Evolutionary conservation across 2,113 vertebrate genomes (phyloP).

Genomic region (Chaetops frenatus): DNA sequence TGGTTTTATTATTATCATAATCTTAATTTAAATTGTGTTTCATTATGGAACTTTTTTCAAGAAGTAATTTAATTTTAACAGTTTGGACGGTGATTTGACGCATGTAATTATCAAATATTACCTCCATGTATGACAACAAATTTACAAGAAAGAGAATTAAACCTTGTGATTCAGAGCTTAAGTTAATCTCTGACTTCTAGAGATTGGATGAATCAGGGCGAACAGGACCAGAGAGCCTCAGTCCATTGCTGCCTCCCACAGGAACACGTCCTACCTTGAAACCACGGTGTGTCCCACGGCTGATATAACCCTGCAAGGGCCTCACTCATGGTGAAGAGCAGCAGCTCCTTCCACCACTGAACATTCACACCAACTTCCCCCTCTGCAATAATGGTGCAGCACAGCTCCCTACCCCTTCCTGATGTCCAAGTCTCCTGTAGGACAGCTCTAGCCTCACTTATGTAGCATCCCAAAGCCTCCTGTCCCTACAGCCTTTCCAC

Average conservation of each 20-base stretch:
- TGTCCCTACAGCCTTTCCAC: background rate
- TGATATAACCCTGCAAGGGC: background rate
- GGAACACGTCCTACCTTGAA: background rate
- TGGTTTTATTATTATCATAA: background rate
- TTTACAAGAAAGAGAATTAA: conserved; percentile 7
- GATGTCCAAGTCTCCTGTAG: background rate
- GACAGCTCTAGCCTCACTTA: background rate
- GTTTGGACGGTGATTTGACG: background rate
- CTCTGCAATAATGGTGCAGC: fast-evolving
- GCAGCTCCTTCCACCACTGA: background rate
- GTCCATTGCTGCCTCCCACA: background rate
- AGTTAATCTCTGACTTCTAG: background rate
- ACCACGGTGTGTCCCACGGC: fast-evolving
- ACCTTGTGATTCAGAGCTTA: conserved; percentile 24
- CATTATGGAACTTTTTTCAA: background rate
- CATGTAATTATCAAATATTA: background rate
- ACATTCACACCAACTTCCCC: background rate
- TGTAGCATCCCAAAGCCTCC: background rate
- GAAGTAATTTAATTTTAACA: background rate
- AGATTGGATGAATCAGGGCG: background rate
- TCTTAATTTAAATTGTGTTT: background rate
- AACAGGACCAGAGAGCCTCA: background rate
- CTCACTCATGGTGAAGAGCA: background rate
- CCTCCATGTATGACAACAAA: background rate
- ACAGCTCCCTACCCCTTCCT: background rate